These are phyloP conservation scores for Pangasianodon gigas DNA, from an alignment of 2,113 vertebrate genomes.

Conservation along the genomic window DNA sequence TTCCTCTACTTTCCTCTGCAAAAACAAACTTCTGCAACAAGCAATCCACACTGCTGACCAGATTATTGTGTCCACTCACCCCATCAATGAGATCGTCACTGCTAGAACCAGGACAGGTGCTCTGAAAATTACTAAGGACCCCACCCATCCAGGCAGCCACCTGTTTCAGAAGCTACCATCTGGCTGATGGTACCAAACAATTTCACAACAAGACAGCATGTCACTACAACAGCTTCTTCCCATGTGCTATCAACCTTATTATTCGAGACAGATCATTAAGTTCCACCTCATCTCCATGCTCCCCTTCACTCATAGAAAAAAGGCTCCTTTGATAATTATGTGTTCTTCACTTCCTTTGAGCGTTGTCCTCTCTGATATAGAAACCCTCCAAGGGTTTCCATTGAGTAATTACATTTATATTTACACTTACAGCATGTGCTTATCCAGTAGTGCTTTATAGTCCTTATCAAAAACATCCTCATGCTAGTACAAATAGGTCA, in stretches of 20 bases:
- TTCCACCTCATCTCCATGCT: neutral
- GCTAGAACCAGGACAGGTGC: neutral
- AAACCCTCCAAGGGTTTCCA: neutral
- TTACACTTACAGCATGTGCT: neutral
- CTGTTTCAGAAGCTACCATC: slow-evolving; percentile 18
- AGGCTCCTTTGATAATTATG: neutral
- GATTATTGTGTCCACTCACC: neutral
- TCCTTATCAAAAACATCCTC: neutral
- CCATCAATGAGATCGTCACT: neutral
- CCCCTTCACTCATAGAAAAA: neutral
- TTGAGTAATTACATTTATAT: neutral
- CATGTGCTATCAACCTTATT: neutral
- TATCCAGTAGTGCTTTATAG: neutral
- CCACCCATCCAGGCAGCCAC: slow-evolving; percentile 10
- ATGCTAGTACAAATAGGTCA: too few species aligned
- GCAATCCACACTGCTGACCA: neutral
- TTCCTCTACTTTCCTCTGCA: neutral
- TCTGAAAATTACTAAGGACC: slow-evolving; percentile 7
- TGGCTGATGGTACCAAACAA: neutral
- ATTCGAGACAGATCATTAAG: neutral
- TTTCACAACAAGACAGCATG: slow-evolving; percentile 3
- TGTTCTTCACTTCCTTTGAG: neutral
- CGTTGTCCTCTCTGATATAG: neutral
- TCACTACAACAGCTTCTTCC: neutral
- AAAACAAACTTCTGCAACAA: neutral